A percentile compares a stretch with the other conserved stretches of the same genome.
phyloP scores from a whole-genome alignment of 2,113 vertebrate species.

The Myocastor coypus region DNA sequence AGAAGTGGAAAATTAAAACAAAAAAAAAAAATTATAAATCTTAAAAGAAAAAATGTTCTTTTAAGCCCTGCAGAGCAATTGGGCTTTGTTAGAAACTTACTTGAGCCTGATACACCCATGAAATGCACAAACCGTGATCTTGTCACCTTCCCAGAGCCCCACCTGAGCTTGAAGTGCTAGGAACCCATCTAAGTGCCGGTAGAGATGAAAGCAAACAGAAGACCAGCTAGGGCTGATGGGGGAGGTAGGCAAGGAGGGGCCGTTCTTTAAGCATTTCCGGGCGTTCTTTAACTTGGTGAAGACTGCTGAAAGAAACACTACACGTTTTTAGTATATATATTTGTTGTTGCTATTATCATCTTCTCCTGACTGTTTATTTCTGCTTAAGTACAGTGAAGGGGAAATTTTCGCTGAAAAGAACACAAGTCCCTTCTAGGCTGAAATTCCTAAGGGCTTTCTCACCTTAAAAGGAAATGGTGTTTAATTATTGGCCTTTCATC shows the following conservation, averaged over 20 bases:
- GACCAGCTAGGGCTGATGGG: not conserved
- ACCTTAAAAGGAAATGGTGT: slow-evolving; percentile 72
- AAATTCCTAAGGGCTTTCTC: slow-evolving; percentile 74
- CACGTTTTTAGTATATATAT: slow-evolving; percentile 2
- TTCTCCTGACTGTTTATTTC: not conserved
- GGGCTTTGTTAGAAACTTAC: not conserved
- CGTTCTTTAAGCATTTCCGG: not conserved
- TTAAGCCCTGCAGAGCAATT: not conserved
- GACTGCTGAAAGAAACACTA: not conserved
- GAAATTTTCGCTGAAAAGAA: slow-evolving; percentile 42
- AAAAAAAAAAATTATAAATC: no score
- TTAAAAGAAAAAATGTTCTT: not conserved
- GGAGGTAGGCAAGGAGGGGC: not conserved
- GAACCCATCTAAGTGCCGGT: not conserved
- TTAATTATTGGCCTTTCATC: slow-evolving; percentile 76
- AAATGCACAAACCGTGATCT: not conserved
- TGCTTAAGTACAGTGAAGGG: not conserved
- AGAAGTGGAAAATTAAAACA: not conserved
- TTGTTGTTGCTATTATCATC: not conserved
- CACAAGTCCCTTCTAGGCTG: slow-evolving; percentile 26
- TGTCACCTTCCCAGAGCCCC: not conserved
- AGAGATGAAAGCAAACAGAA: not conserved
- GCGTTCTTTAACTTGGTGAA: not conserved
- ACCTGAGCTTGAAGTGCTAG: not conserved
- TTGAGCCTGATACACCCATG: not conserved